Percentiles rank a stretch among this genome's conserved stretches.
phyloP scores from a whole-genome alignment of 2,888 invertebrate species.

The Perdita meconis region DNA sequence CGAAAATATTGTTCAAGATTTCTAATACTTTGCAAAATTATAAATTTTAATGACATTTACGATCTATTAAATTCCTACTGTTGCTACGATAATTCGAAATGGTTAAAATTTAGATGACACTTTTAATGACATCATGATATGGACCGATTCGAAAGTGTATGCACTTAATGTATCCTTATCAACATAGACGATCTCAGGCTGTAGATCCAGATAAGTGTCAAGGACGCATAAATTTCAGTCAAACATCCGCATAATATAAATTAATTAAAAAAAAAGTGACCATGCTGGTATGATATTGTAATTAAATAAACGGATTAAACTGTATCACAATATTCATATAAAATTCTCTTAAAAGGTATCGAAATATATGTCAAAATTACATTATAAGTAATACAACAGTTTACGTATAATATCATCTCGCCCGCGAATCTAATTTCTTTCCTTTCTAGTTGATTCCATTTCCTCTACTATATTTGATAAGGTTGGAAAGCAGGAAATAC shows the following conservation, averaged over 20 bases:
- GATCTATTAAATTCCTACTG: slow-evolving; percentile 28
- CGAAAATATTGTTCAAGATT: slow-evolving; percentile 57
- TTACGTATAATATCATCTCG: slow-evolving; percentile 6
- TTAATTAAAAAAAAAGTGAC: slow-evolving; percentile 39
- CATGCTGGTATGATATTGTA: slow-evolving; percentile 33
- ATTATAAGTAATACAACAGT: slow-evolving; percentile 30
- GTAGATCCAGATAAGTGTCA: slow-evolving; percentile 32
- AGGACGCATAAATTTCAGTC: slow-evolving; percentile 41
- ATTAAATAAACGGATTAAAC: slow-evolving; percentile 53
- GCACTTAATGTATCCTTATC: slow-evolving; percentile 32
- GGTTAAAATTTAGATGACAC: slow-evolving; percentile 22
- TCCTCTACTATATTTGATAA: neutral
- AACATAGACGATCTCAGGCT: slow-evolving; percentile 10
- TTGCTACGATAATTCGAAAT: slow-evolving; percentile 23
- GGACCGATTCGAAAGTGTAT: slow-evolving; percentile 50
- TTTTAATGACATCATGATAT: slow-evolving; percentile 44
- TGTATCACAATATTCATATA: slow-evolving; percentile 55
- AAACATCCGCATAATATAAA: slow-evolving; percentile 35
- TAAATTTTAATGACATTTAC: slow-evolving; percentile 25
- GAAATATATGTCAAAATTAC: slow-evolving; percentile 18
- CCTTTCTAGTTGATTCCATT: slow-evolving; percentile 8
- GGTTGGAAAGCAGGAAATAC: slow-evolving; percentile 32
- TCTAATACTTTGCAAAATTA: slow-evolving; percentile 44
- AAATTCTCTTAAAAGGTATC: slow-evolving; percentile 31
- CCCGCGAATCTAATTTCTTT: slow-evolving; percentile 11